Evolutionary conservation across 2,888 invertebrate species (phyloP).

Genomic region (Blastobasis adustella): DNA sequence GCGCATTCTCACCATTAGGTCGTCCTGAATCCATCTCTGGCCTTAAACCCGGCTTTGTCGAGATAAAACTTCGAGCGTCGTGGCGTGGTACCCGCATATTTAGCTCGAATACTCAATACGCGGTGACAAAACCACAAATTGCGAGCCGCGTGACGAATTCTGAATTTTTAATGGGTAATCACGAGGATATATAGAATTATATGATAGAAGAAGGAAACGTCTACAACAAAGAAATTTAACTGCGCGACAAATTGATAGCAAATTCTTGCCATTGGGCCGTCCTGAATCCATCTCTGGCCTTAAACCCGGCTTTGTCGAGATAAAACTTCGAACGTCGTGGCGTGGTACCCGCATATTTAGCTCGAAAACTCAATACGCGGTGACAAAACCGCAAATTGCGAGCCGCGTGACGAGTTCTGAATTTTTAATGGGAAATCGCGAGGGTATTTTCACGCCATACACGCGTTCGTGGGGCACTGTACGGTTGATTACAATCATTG

Average conservation of each 20-base stretch:
- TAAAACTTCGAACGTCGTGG: constrained; percentile 11
- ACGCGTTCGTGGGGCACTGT: too few relatives aligned
- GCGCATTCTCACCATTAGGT: neutral
- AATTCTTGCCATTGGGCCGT: neutral
- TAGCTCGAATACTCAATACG: neutral
- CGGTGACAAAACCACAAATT: neutral
- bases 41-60: constrained; percentile 14
- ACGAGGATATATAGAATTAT: too few relatives aligned
- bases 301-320: constrained; percentile 16
- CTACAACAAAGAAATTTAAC: too few relatives aligned
- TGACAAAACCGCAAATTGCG: neutral
- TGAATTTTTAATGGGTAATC: constrained; percentile 2
- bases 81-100: neutral
- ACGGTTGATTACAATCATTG: too few relatives aligned
- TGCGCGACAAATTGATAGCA: too few relatives aligned
- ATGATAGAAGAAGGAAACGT: too few relatives aligned
- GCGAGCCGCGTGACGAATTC: neutral
- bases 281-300: neutral
- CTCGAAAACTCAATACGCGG: neutral
- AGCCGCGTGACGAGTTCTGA: neutral
- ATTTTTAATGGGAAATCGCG: neutral
- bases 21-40: neutral
- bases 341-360: neutral
- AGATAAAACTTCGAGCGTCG: constrained; percentile 13
- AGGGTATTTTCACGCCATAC: neutral